Base-by-base conservation (phyloP, 37 sponge, comb jelly and placozoan species). In the Cladorhizidae sp. region DNA sequence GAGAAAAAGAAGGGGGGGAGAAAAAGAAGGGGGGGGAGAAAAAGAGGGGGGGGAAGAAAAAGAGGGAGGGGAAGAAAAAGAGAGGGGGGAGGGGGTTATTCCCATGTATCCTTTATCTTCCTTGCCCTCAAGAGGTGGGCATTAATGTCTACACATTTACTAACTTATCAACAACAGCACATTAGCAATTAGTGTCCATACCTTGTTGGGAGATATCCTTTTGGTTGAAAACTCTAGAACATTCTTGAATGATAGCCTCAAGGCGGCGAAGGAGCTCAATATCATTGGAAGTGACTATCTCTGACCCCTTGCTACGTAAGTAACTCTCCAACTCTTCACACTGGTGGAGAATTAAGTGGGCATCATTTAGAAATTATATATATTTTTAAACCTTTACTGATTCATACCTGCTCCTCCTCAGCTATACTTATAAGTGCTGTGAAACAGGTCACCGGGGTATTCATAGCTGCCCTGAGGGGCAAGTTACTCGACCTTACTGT, bases 401-500 rank as follows among this genome's bases (percentile, higher is more conserved):
- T 2, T 7, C 69, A 37, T 23, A 88, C 88, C 83, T 88, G 88
- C 23, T 76, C 88, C 18, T 82, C 88, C 41, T 88, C 88, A 21
- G 77, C 72, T 33, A 88, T 77, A 22, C 82, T 79, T 58, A 82
- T 82, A 21, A 88, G 59, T 20, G 88, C 83, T 45, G 88, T 77
- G 52, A 88, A 88, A 8, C 76, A 74, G 26, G 77, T 88, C 36
- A 88, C 72, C 3, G 83, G 83, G 17, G 73, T 23, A 71, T 57
- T 64, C 86, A 86, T 86, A 79, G 41, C 57, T 49, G 55, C 45
- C 42, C 22, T 52, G 36, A n/a, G n/a, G n/a, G n/a, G n/a, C n/a
- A n/a, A n/a, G n/a, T n/a, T n/a, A n/a, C n/a, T n/a, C n/a, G n/a
- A n/a, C n/a, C n/a, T n/a, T n/a, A n/a, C n/a, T n/a, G n/a, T n/a